Conservation (phyloP, 1,140 invertebrate species). For the Drosophila sulfurigaster region DNA sequence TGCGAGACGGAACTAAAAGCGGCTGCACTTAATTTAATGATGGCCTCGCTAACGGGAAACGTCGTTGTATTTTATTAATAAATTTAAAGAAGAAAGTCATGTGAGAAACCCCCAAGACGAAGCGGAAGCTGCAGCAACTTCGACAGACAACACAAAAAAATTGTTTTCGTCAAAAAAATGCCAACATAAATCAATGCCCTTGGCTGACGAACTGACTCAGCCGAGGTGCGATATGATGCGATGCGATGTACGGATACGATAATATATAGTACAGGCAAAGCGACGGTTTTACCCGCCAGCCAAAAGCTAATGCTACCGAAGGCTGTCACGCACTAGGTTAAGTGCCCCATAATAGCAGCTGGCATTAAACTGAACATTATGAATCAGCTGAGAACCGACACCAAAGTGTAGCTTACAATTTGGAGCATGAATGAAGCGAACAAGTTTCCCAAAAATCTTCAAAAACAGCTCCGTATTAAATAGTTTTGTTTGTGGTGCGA, state of each 20-base stretch:
- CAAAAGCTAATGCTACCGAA: constrained; percentile 59
- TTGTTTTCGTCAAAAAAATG: constrained; percentile 7
- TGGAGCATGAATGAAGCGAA: constrained; percentile 67
- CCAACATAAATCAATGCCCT: constrained; percentile 58
- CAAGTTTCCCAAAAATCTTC: constrained; percentile 8
- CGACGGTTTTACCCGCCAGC: constrained; percentile 59
- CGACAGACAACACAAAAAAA: constrained; percentile 1
- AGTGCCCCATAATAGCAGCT: constrained; percentile 52
- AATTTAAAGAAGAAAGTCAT: constrained; percentile 77
- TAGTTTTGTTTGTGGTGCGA: neutral
- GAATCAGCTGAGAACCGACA: constrained; percentile 62
- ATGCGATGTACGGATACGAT: neutral
- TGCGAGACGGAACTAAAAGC: constrained; percentile 62
- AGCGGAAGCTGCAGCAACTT: constrained; percentile 54
- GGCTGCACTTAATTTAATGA: constrained; percentile 76
- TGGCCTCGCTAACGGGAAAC: constrained; percentile 18
- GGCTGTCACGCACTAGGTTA: constrained; percentile 64
- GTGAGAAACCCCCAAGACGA: constrained; percentile 67
- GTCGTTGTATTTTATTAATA: constrained; percentile 67
- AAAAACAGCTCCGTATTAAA: neutral
- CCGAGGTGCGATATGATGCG: neutral
- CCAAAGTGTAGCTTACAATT: constrained; percentile 37
- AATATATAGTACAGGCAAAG: constrained; percentile 4
- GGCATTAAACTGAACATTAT: constrained; percentile 48
- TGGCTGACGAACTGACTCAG: constrained; percentile 46